Base-by-base conservation (phyloP, 2,888 invertebrate species). In the Cactoblastis cactorum region DNA sequence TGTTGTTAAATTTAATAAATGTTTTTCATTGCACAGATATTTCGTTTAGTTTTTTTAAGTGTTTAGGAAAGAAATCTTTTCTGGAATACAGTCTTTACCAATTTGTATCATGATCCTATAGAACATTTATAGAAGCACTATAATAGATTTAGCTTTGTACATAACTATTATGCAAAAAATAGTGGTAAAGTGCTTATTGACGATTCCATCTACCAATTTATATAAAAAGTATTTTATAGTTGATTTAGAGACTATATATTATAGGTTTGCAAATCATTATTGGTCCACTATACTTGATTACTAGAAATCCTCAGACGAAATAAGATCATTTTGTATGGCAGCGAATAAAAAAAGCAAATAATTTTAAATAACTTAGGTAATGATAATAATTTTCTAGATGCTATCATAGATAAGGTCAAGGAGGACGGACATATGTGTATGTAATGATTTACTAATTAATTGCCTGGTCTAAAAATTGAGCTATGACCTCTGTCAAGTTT, bases 1-100 rank as follows among this genome's bases (percentile, higher is more conserved):
- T 80, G 79, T 85, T 87, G 77, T 84, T 80, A 73, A 78, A 79
- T 67, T 66, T 77, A 77, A 83, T 84, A 85, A 87, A 80, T 70
- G 79, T 83, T 86, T 81, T 82, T 74, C 67, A 78, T 80, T 79
- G 80, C 72, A 68, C 62, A 69, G 63, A 67, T 49, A 49, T 74
- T 79, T 74, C 68, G 69, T 77, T 79, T 71, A 73, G 74, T 76
- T 78, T 73, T 68, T 76, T 57, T 53, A 45, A 43, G 53, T 54
- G 15, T 6, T 12, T 28, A 28, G 43, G 50, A 53, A 19, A 51
- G 32, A 28, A 43, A 39, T 46, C 53, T 24, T 50, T 45, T 39
- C 37, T 48, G 49, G 14, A 38, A 14, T 28, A 11, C 37, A 48
- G 32, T 17, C 14, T 6, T 15, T 28, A 24, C 47, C 37, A 28